Percentiles rank a stretch among this genome's conserved stretches.
These are phyloP conservation scores for Macrotus californicus DNA, from an alignment of 2,113 vertebrate genomes.

Conservation along the genomic window DNA sequence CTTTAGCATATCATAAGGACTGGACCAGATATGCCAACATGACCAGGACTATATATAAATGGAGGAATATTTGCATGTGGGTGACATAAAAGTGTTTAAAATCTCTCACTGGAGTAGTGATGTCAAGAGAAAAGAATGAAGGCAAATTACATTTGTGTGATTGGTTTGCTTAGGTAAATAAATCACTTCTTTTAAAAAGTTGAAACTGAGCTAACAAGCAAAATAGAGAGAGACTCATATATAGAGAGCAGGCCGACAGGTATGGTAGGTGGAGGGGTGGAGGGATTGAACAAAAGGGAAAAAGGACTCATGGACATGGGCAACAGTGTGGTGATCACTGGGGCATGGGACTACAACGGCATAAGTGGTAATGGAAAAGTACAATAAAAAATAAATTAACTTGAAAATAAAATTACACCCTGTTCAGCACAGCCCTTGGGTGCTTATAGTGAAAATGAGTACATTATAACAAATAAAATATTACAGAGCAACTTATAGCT, in stretches of 20 bases:
- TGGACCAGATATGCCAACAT: not conserved
- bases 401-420: not conserved
- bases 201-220: too few species aligned
- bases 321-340: too few species aligned
- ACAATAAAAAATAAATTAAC: too few species aligned
- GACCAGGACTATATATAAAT: not conserved
- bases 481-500: conserved; percentile 27
- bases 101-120: not conserved
- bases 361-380: too few species aligned
- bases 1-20: not conserved
- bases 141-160: not conserved
- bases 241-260: too few species aligned
- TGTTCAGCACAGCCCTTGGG: not conserved
- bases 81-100: not conserved
- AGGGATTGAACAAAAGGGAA: too few species aligned
- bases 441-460: conserved; percentile 31
- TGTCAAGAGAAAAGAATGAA: not conserved
- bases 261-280: too few species aligned
- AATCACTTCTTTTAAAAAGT: not conserved
- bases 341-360: not conserved
- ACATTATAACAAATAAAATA: conserved; percentile 45
- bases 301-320: too few species aligned
- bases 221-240: too few species aligned
- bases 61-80: not conserved
- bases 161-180: not conserved